Evolutionary conservation across 2,888 invertebrate genomes (phyloP), one percentile per base, ranked within the genome.

Genomic region (Morpho achilles): DNA sequence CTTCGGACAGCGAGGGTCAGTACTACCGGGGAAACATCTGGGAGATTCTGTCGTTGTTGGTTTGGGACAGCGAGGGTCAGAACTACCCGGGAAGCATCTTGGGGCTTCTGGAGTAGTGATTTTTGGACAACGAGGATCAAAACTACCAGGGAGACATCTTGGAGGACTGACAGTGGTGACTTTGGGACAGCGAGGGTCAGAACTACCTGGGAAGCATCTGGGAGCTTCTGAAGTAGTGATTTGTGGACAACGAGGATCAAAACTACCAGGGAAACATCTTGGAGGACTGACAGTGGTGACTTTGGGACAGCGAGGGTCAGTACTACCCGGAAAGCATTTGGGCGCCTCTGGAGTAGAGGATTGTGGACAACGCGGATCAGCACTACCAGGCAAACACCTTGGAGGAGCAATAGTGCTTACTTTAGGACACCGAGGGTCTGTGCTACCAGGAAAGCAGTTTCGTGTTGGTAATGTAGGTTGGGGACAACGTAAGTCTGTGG

Each of bases 71-170:
- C 73, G 61, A 0, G 75, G 73, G 62, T 80, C 79, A 0, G 59
- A 63, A 10, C 64, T 63, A 3, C 67, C 69, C 7, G 71, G 67
- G 63, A 60, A 70, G 55, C 69, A 66, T 60, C 65, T 57, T 61
- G 77, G 67, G 66, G 62, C 69, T 8, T 56, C 61, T 0, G 65
- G 56, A 10, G 69, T 69, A 5, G 76, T 73, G 8, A 74, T 68
- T 60, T 64, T 58, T 39, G 74, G 66, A 50, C 70, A 73, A 51
- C 76, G 65, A 40, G 76, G 69, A 57, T 77, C 77, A 1, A 62
- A 65, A 9, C 74, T 77, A 45, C 82, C 83, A 9, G 83, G 84
- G 62, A 63, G 73, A 23, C 76, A 75, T 5, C 58, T 61, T 7
- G 64, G 71, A 10, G 63, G 53, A 5, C 41, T 61, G 3, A 68